Conservation (phyloP, 2,888 invertebrate species). For the Acronicta alni region DNA sequence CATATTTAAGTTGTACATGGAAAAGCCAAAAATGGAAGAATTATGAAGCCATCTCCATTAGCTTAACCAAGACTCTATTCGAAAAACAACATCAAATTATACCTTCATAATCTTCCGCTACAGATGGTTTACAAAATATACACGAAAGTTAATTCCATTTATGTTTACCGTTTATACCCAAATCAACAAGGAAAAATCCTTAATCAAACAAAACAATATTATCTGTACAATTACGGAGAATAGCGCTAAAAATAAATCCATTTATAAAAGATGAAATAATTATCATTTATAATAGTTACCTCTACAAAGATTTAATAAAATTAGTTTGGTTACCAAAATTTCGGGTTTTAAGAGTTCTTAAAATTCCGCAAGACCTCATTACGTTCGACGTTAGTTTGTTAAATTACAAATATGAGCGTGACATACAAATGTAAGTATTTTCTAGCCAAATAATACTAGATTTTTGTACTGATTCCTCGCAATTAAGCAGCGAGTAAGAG, state of each 20-base stretch:
- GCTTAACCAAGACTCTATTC: too few relatives aligned
- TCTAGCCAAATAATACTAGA: neutral
- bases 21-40: too few relatives aligned
- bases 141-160: conserved; percentile 4
- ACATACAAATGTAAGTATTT: conserved; percentile 32
- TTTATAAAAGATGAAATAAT: conserved; percentile 46
- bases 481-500: too few relatives aligned
- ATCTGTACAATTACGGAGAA: conserved; percentile 17
- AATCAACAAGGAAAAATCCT: conserved; percentile 20
- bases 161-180: conserved; percentile 17
- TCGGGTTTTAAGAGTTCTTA: conserved; percentile 33
- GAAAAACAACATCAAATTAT: too few relatives aligned
- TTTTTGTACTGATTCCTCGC: neutral
- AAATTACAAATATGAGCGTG: conserved; percentile 5
- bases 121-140: conserved; percentile 9
- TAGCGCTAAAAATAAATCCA: conserved; percentile 12
- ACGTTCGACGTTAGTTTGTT: conserved; percentile 34
- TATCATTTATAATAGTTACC: conserved; percentile 44
- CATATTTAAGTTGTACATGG: too few relatives aligned
- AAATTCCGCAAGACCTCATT: conserved; percentile 20
- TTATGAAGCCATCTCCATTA: conserved; percentile 2
- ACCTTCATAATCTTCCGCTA: neutral
- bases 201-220: conserved; percentile 22
- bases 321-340: conserved; percentile 28
- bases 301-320: conserved; percentile 36